Base-by-base conservation (phyloP, 2,888 invertebrate species). In the Leptinotarsa haldemani region DNA sequence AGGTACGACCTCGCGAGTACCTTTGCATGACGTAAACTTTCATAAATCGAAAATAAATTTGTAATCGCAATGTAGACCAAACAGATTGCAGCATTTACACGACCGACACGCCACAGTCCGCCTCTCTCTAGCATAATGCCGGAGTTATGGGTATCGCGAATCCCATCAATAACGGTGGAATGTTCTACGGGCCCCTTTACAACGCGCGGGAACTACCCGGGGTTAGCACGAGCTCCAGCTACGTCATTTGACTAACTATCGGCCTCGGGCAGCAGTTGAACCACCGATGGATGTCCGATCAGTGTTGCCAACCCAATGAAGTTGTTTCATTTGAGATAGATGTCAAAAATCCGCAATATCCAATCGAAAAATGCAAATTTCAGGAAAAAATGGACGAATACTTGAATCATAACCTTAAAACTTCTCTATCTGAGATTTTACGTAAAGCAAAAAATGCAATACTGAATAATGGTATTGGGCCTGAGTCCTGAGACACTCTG, bases 201-300 rank as follows among this genome's bases (percentile, higher is more conserved):
- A 20, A 22, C 67, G 67, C 68, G 75, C 75, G 77, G 78, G 78
- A 78, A 78, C 76, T 74, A 78, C 78, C 78, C 74, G 78, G 76
- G 78, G 78, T 72, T 73, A 78, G 78, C 78, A 78, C 78, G 78
- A 75, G 75, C 71, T 71, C 70, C 61, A 56, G 68, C 68, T 58
- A 68, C 68, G 68, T 68, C 68, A 48, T 73, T 70, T 66, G 69
- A 73, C 65, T 73, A 73, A 73, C 69, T 70, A 65, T 69, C 70
- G 48, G 70, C 68, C 68, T n/a, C 53, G 52, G 67, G 52, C 67
- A 13, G 13, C 58, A 47, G 18, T 58, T 46, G 53, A 46, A 58
- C 61, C 65, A 15, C 30, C 70, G 66, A n/a, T n/a, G 16, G 46
- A 15, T 40, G 18, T 64, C 20, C 46, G 64, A 30, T n/a, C 16